Evolutionary conservation across 2,797 vertebrate species (phyloP).

Genomic region (Crax fasciolata): DNA sequence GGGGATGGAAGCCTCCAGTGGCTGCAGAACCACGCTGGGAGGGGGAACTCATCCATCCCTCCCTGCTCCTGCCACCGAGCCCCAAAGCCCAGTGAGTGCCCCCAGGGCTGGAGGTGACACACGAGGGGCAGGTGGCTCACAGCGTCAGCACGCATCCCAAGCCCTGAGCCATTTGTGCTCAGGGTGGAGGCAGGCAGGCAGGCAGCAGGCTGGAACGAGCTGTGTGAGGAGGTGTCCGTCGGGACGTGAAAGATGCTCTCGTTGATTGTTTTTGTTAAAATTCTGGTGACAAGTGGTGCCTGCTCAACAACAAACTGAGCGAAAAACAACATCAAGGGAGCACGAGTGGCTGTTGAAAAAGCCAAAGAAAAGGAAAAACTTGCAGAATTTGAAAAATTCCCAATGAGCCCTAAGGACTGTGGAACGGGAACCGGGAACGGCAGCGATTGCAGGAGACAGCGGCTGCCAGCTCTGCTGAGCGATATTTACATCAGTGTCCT

Average conservation of each 20-base stretch:
- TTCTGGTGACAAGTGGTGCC: not conserved
- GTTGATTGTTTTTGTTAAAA: not conserved
- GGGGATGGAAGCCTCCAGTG: fast-evolving
- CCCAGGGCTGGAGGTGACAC: not conserved
- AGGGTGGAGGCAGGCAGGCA: fast-evolving
- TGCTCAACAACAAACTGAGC: not conserved
- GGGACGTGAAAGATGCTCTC: not conserved
- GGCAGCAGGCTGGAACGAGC: not conserved
- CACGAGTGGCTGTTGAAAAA: not conserved
- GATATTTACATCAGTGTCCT: slow-evolving; percentile 68
- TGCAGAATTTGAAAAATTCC: not conserved
- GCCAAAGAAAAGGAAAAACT: not conserved
- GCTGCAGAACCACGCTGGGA: not conserved
- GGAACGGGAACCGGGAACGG: slow-evolving; percentile 14
- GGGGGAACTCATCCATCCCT: not conserved
- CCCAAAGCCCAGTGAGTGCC: not conserved
- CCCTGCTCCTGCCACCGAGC: not conserved
- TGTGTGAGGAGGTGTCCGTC: not conserved
- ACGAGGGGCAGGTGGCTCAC: not conserved
- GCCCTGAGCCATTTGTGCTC: not conserved
- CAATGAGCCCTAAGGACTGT: not conserved
- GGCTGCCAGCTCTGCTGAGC: slow-evolving; percentile 51
- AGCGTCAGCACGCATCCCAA: fast-evolving
- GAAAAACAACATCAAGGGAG: not conserved
- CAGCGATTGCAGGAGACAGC: slow-evolving; percentile 43